These are phyloP conservation scores for Mystacornis crossleyi DNA, from an alignment of 2,113 vertebrate genomes.

Conservation along the genomic window DNA sequence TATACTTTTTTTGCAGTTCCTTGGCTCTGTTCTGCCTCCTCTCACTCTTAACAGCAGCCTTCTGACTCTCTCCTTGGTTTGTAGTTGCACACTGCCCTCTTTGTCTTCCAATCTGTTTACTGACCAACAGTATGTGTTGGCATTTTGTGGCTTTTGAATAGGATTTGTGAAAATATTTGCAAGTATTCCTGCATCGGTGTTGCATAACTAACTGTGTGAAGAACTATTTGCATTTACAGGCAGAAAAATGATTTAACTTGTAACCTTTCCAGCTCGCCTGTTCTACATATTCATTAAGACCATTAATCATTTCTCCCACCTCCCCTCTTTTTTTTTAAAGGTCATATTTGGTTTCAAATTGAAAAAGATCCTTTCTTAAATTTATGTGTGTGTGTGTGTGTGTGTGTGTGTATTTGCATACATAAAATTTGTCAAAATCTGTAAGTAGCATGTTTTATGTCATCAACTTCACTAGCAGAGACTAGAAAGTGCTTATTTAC, in stretches of 20 bases:
- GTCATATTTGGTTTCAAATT: slow-evolving; percentile 2
- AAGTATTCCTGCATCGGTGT: slow-evolving; percentile 15
- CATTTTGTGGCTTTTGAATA: slow-evolving; percentile 25
- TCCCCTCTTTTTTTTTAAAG: not conserved
- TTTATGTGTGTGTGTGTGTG: not conserved
- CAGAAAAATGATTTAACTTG: slow-evolving; percentile 28
- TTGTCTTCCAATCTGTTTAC: slow-evolving; percentile 42
- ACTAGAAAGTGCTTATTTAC: not conserved
- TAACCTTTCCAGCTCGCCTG: slow-evolving; percentile 36
- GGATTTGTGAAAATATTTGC: slow-evolving; percentile 52
- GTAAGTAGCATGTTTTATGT: not conserved
- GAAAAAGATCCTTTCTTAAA: not conserved
- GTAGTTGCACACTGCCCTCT: slow-evolving; percentile 11
- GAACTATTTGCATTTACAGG: slow-evolving; percentile 31
- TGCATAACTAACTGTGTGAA: not conserved
- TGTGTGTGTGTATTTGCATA: not conserved
- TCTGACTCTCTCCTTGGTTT: not conserved
- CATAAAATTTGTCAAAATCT: not conserved
- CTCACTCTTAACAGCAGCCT: not conserved
- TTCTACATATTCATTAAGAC: slow-evolving; percentile 55
- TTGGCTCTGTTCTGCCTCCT: not conserved
- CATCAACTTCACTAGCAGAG: not conserved
- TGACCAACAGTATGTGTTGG: not conserved
- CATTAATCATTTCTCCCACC: slow-evolving; percentile 30
- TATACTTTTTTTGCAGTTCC: not conserved